phyloP scores from a whole-genome alignment of 2,797 vertebrate species.

The Amblyraja radiata region DNA sequence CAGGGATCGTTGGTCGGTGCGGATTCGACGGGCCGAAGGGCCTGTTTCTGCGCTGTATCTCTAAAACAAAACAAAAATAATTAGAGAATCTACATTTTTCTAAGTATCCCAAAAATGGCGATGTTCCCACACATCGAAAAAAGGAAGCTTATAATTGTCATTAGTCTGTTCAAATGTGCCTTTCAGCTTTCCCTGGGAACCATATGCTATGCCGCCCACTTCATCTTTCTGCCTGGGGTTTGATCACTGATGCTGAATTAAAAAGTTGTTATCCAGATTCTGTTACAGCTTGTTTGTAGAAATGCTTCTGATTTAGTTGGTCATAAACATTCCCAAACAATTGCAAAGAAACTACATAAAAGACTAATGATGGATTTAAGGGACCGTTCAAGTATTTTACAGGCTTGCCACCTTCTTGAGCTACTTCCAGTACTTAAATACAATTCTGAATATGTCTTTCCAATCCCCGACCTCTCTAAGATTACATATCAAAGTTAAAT shows the following conservation, averaged over 20 bases:
- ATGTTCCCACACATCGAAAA: not conserved
- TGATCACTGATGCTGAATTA: not conserved
- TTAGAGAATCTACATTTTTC: not conserved
- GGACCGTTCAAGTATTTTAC: not conserved
- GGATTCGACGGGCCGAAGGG: too few species aligned
- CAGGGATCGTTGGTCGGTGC: too few species aligned
- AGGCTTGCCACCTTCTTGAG: not conserved
- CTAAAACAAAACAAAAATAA: too few species aligned
- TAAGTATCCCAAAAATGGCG: not conserved
- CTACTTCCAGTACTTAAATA: not conserved
- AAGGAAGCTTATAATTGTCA: not conserved
- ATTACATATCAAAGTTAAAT: constrained; percentile 14
- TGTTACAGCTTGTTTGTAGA: not conserved
- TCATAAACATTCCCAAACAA: not conserved
- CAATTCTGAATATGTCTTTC: not conserved
- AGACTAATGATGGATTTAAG: not conserved
- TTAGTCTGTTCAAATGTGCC: not conserved
- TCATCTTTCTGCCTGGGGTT: not conserved
- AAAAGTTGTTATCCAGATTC: not conserved
- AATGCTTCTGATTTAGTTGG: not conserved
- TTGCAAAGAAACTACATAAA: not conserved
- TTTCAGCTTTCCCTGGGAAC: not conserved
- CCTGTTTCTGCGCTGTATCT: too few species aligned
- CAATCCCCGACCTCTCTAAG: not conserved
- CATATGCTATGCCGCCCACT: not conserved